phyloP scores from a whole-genome alignment of 1,140 invertebrate genomes.

The Drosophila insularis region DNA sequence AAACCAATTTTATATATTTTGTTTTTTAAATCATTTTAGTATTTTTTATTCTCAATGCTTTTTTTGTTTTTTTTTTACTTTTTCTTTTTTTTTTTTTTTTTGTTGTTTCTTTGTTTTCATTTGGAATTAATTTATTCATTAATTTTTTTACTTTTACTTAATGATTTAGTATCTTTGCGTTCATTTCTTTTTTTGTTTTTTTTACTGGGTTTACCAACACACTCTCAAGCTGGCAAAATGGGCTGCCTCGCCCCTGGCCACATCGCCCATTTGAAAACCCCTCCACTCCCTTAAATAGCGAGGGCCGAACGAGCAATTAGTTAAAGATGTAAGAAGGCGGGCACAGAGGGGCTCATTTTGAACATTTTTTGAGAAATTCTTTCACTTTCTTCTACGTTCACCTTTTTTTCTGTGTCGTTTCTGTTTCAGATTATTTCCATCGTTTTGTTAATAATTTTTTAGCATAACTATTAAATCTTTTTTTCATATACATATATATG shows the following conservation, averaged over 20 bases:
- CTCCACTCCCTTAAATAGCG: neutral
- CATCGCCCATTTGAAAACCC: neutral
- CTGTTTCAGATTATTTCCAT: neutral
- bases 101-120: slow-evolving; percentile 10
- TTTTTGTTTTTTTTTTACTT: neutral
- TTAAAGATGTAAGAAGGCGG: neutral
- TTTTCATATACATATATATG: neutral
- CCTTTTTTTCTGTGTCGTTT: neutral
- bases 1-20: neutral
- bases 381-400: neutral
- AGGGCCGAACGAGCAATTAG: neutral
- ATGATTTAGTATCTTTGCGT: slow-evolving; percentile 14
- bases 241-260: neutral
- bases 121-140: slow-evolving; percentile 21
- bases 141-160: slow-evolving; percentile 12
- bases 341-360: neutral
- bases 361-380: neutral
- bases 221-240: neutral
- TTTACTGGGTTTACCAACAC: neutral
- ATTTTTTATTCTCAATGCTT: slow-evolving; percentile 22
- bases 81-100: slow-evolving; percentile 13
- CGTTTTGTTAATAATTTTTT: slow-evolving; percentile 10
- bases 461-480: slow-evolving; percentile 21
- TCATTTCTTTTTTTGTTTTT: neutral
- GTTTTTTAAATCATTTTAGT: slow-evolving; percentile 18